phyloP scores from a whole-genome alignment of 2,113 vertebrate genomes.

The Condylura cristata region DNA sequence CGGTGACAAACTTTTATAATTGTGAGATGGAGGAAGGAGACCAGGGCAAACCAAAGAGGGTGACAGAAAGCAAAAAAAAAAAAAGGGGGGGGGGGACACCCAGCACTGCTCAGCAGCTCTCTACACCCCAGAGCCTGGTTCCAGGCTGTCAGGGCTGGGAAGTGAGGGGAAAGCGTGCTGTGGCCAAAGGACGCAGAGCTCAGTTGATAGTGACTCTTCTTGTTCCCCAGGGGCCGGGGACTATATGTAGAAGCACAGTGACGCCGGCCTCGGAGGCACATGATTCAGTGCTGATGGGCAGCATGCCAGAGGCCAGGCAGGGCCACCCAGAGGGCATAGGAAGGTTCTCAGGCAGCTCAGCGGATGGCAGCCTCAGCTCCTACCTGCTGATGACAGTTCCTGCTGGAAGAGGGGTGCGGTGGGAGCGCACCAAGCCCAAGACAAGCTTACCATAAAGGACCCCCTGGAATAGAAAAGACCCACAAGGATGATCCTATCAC shows the following conservation, averaged over 20 bases:
- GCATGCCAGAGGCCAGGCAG: neutral
- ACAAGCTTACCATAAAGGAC: neutral
- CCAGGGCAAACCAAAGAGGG: neutral
- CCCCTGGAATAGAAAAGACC: neutral
- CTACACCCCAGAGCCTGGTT: neutral
- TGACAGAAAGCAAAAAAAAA: neutral
- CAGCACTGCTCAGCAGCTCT: neutral
- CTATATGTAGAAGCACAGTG: conserved; percentile 50
- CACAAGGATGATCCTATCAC: neutral
- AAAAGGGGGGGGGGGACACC: accelerated
- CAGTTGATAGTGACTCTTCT: conserved; percentile 9
- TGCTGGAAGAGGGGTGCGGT: too few relatives aligned
- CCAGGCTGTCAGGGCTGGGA: neutral
- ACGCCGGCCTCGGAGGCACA: conserved; percentile 51
- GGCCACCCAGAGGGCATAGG: conserved; percentile 26
- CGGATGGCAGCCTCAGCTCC: neutral
- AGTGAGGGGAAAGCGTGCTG: neutral
- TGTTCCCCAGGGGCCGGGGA: neutral
- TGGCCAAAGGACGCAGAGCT: neutral
- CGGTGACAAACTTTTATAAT: neutral
- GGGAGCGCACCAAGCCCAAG: neutral
- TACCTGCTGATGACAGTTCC: neutral
- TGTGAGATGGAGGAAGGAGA: neutral
- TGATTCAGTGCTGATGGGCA: conserved; percentile 34
- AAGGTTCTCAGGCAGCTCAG: neutral